phyloP scores from a whole-genome alignment of 2,797 vertebrate genomes.

The Tokudaia muenninki region DNA sequence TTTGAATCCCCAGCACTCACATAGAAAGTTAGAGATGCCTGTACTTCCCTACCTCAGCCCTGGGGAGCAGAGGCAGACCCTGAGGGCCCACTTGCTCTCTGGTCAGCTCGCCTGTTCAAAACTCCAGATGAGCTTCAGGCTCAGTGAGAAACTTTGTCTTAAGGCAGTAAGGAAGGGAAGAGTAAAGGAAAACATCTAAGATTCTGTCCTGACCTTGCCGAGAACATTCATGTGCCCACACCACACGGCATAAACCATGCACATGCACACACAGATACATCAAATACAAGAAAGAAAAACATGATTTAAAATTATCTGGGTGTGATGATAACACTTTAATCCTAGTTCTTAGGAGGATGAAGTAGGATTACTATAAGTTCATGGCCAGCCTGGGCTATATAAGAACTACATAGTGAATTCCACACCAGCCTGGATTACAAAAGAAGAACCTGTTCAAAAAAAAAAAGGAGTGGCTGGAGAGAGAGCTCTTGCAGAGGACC shows the following conservation, averaged over 20 bases:
- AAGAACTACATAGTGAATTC: not conserved
- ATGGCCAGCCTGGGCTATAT: not conserved
- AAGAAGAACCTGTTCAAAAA: not conserved
- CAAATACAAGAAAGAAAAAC: not conserved
- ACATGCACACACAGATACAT: not conserved
- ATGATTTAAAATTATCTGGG: not conserved
- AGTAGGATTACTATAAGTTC: not conserved
- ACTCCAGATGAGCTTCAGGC: not conserved
- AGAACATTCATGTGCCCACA: not conserved
- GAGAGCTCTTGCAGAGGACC: not conserved
- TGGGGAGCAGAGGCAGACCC: not conserved
- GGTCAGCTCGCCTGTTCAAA: not conserved
- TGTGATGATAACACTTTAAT: not conserved
- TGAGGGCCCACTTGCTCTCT: not conserved
- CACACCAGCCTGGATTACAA: not conserved
- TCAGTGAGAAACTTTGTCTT: not conserved
- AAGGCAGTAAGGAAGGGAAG: not conserved
- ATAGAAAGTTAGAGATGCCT: not conserved
- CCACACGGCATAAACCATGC: not conserved
- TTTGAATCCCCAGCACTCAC: not conserved
- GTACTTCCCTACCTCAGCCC: not conserved
- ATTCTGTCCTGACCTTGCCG: not conserved
- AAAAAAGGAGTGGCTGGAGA: not conserved
- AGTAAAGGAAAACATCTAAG: not conserved
- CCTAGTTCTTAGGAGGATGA: not conserved